A percentile compares a stretch with the other conserved stretches of the same genome.
Conservation (phyloP, 2,888 invertebrate species). For the Drosophila villosipedis region DNA sequence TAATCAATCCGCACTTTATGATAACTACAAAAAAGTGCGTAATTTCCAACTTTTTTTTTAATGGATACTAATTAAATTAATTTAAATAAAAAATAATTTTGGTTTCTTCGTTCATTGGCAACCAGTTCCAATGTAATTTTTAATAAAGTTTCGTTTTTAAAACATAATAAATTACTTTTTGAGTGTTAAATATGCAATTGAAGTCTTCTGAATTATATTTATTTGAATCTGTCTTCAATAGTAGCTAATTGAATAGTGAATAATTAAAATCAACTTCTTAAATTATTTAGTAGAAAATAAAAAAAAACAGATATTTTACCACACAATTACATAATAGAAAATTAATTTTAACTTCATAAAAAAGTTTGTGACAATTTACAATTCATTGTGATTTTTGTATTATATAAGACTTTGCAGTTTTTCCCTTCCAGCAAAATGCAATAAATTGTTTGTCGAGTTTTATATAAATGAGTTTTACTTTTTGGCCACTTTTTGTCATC, state of each 20-base stretch:
- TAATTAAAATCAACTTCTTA: background rate
- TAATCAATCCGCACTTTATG: no score
- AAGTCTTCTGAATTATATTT: background rate
- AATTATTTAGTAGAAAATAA: background rate
- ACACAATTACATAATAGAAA: background rate
- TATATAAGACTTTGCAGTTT: background rate
- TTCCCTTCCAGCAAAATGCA: background rate
- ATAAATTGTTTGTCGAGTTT: background rate
- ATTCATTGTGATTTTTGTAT: background rate
- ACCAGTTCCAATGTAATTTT: background rate
- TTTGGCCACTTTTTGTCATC: constrained; percentile 1
- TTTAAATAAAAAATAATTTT: background rate
- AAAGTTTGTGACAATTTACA: background rate
- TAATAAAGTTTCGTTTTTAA: background rate
- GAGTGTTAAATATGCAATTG: background rate
- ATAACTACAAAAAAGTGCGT: no score
- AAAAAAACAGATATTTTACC: background rate
- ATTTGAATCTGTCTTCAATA: background rate
- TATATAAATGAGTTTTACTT: background rate
- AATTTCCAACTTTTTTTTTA: no score
- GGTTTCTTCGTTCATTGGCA: background rate
- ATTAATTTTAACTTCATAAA: background rate
- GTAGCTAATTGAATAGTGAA: background rate
- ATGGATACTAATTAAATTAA: no score
- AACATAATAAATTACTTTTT: background rate